Conservation (phyloP, 2,113 vertebrate species). For the Halcyon senegalensis region DNA sequence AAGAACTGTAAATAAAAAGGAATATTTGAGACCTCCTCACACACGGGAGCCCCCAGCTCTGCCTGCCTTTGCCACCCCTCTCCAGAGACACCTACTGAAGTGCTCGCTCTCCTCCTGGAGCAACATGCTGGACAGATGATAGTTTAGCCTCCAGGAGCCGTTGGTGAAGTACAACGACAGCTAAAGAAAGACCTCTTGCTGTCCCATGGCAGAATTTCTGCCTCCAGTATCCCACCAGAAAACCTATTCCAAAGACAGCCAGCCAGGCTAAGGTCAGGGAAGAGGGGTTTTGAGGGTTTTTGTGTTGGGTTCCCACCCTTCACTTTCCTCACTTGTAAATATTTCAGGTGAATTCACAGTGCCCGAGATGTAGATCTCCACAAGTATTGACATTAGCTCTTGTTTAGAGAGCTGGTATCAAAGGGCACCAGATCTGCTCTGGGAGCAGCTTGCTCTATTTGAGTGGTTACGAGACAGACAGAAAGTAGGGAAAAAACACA, state of each 20-base stretch:
- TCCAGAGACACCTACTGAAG: fast-evolving
- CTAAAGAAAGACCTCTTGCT: not conserved
- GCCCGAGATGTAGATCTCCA: not conserved
- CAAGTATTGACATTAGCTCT: not conserved
- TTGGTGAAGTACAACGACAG: not conserved
- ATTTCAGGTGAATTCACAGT: not conserved
- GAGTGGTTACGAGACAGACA: not conserved
- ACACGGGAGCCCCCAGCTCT: not conserved
- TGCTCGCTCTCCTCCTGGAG: not conserved
- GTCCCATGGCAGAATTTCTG: not conserved
- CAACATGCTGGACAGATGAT: fast-evolving
- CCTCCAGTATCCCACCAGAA: not conserved
- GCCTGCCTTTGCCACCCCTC: no score
- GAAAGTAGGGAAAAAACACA: not conserved
- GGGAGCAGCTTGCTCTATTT: not conserved
- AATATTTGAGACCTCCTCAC: not conserved
- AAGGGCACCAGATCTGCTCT: constrained; percentile 5
- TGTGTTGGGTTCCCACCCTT: not conserved
- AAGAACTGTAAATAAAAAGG: not conserved
- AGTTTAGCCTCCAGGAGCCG: no score
- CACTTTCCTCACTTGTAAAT: not conserved
- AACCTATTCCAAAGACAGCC: not conserved
- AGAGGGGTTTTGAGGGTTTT: not conserved
- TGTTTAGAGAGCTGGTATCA: not conserved
- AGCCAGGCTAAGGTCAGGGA: not conserved